These are phyloP conservation scores for Asteroscopus sphinx DNA, from an alignment of 2,888 invertebrate species.

Conservation along the genomic window DNA sequence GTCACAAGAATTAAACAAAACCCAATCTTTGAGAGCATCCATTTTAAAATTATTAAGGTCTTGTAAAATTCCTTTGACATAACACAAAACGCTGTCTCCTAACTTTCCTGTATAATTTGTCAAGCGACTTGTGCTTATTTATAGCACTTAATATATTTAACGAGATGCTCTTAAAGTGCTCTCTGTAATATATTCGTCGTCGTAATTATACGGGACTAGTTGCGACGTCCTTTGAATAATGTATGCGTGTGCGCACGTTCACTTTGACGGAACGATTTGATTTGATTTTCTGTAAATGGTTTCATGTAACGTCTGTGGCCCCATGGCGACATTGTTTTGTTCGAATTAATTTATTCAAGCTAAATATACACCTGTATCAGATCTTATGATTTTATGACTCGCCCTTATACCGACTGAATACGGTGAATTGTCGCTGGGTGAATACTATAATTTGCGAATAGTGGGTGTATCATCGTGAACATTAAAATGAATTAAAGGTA, in stretches of 20 bases:
- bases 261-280: slow-evolving; percentile 63
- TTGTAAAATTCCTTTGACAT: slow-evolving; percentile 12
- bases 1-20: too few relatives aligned
- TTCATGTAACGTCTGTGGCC: slow-evolving; percentile 26
- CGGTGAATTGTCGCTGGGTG: too few relatives aligned
- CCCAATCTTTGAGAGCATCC: neutral
- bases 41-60: neutral
- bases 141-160: slow-evolving; percentile 70
- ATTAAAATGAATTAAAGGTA: slow-evolving; percentile 4
- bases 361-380: slow-evolving; percentile 23
- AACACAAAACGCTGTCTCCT: slow-evolving; percentile 5
- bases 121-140: slow-evolving; percentile 67
- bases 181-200: slow-evolving; percentile 73
- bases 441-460: neutral
- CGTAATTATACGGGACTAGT: slow-evolving; percentile 77
- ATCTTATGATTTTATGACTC: neutral
- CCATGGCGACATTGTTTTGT: slow-evolving; percentile 33
- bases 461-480: slow-evolving; percentile 4
- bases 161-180: slow-evolving; percentile 65
- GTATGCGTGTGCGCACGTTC: slow-evolving; percentile 64
- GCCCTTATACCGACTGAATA: too few relatives aligned
- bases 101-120: slow-evolving; percentile 56
- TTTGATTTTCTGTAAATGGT: slow-evolving; percentile 64
- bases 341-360: slow-evolving; percentile 40
- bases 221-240: slow-evolving; percentile 74